Percentiles rank a stretch among this genome's conserved stretches.
Evolutionary conservation across 2,797 vertebrate genomes (phyloP).

Genomic region (Vespertilio murinus): DNA sequence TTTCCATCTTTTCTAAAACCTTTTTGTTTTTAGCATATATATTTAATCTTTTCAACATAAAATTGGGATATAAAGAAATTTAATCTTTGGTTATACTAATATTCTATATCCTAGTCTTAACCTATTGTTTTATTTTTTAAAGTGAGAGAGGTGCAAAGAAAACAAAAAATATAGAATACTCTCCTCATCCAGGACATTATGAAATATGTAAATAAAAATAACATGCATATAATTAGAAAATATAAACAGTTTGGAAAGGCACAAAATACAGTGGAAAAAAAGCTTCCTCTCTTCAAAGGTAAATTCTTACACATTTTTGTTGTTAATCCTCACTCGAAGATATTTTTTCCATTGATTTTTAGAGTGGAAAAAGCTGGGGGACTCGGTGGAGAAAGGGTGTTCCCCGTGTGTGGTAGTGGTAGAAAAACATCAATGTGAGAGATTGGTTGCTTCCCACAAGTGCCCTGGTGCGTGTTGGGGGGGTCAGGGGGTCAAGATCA

Average conservation of each 20-base stretch:
- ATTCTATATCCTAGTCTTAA: neutral
- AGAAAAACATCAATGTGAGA: too few relatives aligned
- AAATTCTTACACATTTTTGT: neutral
- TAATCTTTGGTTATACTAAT: neutral
- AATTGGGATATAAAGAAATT: neutral
- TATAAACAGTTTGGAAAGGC: neutral
- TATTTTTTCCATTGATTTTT: too few relatives aligned
- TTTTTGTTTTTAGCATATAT: neutral
- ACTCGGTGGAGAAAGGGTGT: too few relatives aligned
- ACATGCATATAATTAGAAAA: neutral
- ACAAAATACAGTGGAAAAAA: conserved; percentile 20
- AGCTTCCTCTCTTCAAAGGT: neutral
- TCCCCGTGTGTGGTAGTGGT: too few relatives aligned
- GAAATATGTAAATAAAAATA: conserved; percentile 17
- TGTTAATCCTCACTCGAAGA: too few relatives aligned
- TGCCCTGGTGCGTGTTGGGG: too few relatives aligned
- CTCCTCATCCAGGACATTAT: neutral
- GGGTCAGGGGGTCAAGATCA: too few relatives aligned
- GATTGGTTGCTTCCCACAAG: too few relatives aligned
- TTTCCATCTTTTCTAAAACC: conserved; percentile 23
- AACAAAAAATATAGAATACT: neutral
- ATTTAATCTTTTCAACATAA: neutral
- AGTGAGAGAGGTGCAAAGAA: neutral
- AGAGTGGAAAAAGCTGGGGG: too few relatives aligned
- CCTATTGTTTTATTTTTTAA: neutral